Conservation (phyloP, 2,888 invertebrate species). For the Oxyteleia sp. region DNA sequence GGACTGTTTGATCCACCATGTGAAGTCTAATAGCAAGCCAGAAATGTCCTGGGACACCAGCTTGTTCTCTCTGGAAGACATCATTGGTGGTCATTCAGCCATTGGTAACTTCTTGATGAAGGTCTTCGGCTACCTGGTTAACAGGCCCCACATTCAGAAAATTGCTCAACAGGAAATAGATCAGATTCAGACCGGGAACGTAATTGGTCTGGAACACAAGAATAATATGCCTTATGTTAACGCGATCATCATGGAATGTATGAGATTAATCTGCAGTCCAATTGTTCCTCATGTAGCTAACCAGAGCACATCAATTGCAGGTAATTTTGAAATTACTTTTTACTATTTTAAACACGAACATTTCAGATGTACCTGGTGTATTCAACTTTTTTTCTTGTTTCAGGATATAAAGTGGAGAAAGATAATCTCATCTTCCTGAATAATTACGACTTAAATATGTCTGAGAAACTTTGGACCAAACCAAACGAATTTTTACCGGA, state of each 20-base stretch:
- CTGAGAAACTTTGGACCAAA: constrained; percentile 89
- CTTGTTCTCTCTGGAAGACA: constrained; percentile 88
- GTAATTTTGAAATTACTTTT: constrained; percentile 87
- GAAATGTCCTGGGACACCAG: constrained; percentile 89
- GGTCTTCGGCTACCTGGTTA: constrained; percentile 89
- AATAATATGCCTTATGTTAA: constrained; percentile 89
- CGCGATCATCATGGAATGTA: constrained; percentile 89
- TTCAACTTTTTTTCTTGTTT: constrained; percentile 71
- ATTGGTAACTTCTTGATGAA: constrained; percentile 90
- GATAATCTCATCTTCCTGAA: constrained; percentile 91
- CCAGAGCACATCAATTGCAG: constrained; percentile 89
- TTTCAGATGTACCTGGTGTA: background rate
- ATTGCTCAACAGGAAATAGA: constrained; percentile 89
- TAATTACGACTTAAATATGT: constrained; percentile 91
- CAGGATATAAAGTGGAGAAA: constrained; percentile 90
- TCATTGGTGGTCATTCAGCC: constrained; percentile 90
- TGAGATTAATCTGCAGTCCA: constrained; percentile 90
- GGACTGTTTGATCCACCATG: constrained; percentile 89
- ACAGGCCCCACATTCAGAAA: constrained; percentile 88
- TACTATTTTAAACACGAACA: no score
- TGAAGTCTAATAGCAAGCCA: constrained; percentile 87
- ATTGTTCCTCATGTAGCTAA: constrained; percentile 91
- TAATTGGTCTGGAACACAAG: constrained; percentile 87
- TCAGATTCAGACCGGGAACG: constrained; percentile 75
- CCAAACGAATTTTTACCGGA: constrained; percentile 90